phyloP scores from a whole-genome alignment of 2,797 vertebrate genomes.

The Coregonus suidteri region DNA sequence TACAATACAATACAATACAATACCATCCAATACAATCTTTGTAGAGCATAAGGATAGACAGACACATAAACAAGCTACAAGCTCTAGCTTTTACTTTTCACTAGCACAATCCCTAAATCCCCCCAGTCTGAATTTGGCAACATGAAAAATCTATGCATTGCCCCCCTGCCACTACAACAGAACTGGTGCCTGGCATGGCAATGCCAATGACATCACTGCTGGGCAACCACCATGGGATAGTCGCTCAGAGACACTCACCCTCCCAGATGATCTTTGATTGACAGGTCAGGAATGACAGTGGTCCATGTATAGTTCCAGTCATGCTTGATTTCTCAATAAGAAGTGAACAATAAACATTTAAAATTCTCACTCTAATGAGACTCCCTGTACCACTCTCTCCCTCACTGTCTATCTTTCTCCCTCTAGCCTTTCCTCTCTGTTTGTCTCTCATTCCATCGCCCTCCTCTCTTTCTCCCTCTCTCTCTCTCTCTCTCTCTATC shows the following conservation, averaged over 20 bases:
- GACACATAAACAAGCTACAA: background rate
- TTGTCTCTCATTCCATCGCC: background rate
- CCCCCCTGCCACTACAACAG: background rate
- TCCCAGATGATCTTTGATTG: background rate
- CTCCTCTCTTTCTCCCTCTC: background rate
- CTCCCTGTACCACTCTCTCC: background rate
- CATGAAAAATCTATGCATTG: background rate
- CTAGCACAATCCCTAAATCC: background rate
- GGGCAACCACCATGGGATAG: background rate
- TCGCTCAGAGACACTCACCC: background rate
- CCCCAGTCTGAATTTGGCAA: background rate
- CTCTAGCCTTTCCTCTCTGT: background rate
- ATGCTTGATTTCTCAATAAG: background rate
- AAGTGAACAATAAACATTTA: background rate
- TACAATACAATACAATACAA: too few species aligned
- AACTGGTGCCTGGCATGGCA: too few species aligned
- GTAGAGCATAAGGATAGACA: background rate
- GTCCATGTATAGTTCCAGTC: background rate
- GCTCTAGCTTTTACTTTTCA: background rate
- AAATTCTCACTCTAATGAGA: background rate
- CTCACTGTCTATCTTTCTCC: background rate
- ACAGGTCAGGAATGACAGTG: background rate
- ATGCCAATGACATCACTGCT: too few species aligned
- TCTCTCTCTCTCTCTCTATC: background rate
- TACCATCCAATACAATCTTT: too few species aligned